Evolutionary conservation across 1,140 invertebrate genomes (phyloP).

Genomic region (Calliphora vicina): DNA sequence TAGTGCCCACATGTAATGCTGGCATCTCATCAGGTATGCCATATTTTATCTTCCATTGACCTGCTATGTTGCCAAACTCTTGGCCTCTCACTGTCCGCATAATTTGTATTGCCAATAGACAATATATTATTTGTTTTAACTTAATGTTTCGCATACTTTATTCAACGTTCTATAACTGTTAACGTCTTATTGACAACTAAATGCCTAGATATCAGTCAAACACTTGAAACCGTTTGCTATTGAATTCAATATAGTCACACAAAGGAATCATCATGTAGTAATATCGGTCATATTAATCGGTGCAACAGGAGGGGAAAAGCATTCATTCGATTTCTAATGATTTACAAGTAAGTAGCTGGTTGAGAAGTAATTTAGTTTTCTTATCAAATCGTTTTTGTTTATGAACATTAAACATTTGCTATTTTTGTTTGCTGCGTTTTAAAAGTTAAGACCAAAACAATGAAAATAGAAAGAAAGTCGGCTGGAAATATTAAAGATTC

Average conservation of each 20-base stretch:
- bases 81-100: neutral
- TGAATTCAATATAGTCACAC: neutral
- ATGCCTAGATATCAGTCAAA: neutral
- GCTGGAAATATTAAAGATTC: too few relatives aligned
- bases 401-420: neutral
- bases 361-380: neutral
- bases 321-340: neutral
- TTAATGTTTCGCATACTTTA: neutral
- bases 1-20: neutral
- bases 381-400: neutral
- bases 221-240: neutral
- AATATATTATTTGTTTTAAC: neutral
- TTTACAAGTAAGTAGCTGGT: neutral
- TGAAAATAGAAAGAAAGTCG: neutral
- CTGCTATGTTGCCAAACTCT: conserved; percentile 46
- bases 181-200: neutral
- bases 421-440: neutral
- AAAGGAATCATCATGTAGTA: neutral
- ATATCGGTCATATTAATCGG: neutral
- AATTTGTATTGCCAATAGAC: neutral
- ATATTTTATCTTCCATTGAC: conserved; percentile 44
- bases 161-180: neutral
- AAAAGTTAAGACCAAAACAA: neutral
- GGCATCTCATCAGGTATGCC: conserved; percentile 16
- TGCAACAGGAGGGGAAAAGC: neutral